phyloP scores from a whole-genome alignment of 1,140 invertebrate species.

The Heliconius hermathena region DNA sequence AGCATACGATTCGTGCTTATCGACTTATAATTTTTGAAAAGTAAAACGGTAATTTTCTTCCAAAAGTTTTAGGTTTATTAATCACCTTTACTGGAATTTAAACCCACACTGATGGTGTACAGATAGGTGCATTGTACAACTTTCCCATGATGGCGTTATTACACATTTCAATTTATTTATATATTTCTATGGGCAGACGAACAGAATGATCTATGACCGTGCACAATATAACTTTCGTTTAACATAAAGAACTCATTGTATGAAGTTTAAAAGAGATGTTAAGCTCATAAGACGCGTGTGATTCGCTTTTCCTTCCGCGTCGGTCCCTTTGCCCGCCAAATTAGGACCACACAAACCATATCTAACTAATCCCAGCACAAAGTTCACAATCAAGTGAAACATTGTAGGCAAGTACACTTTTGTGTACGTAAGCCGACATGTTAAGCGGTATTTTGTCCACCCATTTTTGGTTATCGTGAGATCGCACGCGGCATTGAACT shows the following conservation, averaged over 20 bases:
- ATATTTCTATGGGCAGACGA: conserved; percentile 1
- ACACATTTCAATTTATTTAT: neutral
- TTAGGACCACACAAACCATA: neutral
- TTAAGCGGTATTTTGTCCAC: conserved; percentile 32
- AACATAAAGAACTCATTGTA: conserved; percentile 22
- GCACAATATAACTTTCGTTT: conserved; percentile 18
- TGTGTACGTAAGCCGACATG: conserved; percentile 36
- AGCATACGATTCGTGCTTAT: no score
- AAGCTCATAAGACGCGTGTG: conserved; percentile 35
- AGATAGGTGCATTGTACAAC: neutral
- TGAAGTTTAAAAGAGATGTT: conserved; percentile 32
- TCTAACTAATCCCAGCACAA: conserved; percentile 10
- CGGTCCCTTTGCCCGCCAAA: conserved; percentile 37
- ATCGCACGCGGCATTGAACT: conserved; percentile 54
- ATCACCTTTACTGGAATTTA: neutral
- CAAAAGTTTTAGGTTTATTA: no score
- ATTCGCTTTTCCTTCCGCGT: conserved; percentile 38
- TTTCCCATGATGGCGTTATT: neutral
- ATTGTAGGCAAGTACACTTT: neutral
- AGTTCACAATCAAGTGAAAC: conserved; percentile 17
- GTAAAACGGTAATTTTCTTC: no score
- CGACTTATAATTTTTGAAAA: no score
- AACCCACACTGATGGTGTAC: neutral
- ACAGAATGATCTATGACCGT: conserved; percentile 11
- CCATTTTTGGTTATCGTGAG: conserved; percentile 43